Evolutionary conservation across 2,888 invertebrate species (phyloP), one percentile per base, ranked within the genome.

Genomic region (Tiliacea aurago): DNA sequence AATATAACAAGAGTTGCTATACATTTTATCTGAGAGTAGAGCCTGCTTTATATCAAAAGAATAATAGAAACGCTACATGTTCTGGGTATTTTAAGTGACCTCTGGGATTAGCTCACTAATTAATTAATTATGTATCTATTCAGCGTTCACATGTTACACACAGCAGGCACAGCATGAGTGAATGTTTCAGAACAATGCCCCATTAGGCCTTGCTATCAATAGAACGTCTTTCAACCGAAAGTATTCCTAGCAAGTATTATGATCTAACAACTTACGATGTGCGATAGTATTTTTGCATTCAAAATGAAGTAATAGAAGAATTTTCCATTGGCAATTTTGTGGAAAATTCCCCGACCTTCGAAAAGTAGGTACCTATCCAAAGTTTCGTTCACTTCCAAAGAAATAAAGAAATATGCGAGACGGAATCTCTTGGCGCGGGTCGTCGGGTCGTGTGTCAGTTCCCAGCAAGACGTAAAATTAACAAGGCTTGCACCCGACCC

Each of bases 401-500:
- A 70, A 70, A 72, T 64, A 73, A 80, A 76, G 68, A 71, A 75
- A 77, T 76, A 55, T 65, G 67, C 33, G 68, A 69, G 70, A 66
- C 58, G 66, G 70, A 75, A 66, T 69, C 79, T 81, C 58, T 49
- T 71, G 80, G 83, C 78, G 78, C 79, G 73, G 77, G 83, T 87
- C 86, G 81, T 74, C 62, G 80, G 65, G 61, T 81, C 70, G 79
- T 66, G 78, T 79, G 81, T 82, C 83, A 79, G 68, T 75, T 78
- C 73, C 72, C 72, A 82, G 86, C 84, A 83, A 88, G 84, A 83
- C 84, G 84, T 84, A 82, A 88, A 90, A 91, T 90, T 91, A 91
- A 90, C 90, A 88, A 89, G 90, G 86, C 79, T 65, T 51, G 76
- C 86, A 71, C 77, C 86, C 88, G 89, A 88, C 91, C 90, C 84